These are phyloP conservation scores for Marmota monax DNA, from an alignment of 2,113 vertebrate genomes.

Conservation along the genomic window DNA sequence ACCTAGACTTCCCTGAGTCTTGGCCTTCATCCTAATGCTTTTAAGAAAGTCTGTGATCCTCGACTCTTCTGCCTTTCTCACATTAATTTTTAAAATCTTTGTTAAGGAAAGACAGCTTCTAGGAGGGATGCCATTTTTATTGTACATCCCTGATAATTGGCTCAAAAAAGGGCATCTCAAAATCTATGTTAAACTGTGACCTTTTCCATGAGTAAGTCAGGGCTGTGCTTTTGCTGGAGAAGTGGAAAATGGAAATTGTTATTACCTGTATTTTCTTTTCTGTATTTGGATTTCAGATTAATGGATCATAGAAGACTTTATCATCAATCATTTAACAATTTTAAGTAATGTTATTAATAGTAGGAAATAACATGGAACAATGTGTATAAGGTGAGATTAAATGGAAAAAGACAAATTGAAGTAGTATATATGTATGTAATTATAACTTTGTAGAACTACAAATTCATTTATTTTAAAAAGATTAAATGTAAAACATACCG, in stretches of 20 bases:
- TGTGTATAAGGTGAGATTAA: neutral
- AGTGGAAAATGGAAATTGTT: neutral
- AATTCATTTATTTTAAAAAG: conserved; percentile 34
- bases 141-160: neutral
- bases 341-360: conserved; percentile 25
- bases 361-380: neutral
- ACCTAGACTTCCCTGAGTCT: neutral
- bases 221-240: neutral
- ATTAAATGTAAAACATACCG: conserved; percentile 1
- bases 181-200: neutral
- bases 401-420: conserved; percentile 17
- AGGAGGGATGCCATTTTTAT: neutral
- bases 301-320: conserved; percentile 7
- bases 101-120: conserved; percentile 1
- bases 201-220: conserved; percentile 29
- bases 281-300: neutral
- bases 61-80: neutral
- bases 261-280: conserved; percentile 33
- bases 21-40: neutral
- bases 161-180: neutral
- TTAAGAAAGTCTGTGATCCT: neutral
- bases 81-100: conserved; percentile 32
- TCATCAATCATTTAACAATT: neutral
- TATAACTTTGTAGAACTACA: conserved; percentile 20
- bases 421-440: neutral